A percentile compares a stretch with the other conserved stretches of the same genome.
These are phyloP conservation scores for Clanis bilineata DNA, from an alignment of 2,888 invertebrate genomes.

Conservation along the genomic window DNA sequence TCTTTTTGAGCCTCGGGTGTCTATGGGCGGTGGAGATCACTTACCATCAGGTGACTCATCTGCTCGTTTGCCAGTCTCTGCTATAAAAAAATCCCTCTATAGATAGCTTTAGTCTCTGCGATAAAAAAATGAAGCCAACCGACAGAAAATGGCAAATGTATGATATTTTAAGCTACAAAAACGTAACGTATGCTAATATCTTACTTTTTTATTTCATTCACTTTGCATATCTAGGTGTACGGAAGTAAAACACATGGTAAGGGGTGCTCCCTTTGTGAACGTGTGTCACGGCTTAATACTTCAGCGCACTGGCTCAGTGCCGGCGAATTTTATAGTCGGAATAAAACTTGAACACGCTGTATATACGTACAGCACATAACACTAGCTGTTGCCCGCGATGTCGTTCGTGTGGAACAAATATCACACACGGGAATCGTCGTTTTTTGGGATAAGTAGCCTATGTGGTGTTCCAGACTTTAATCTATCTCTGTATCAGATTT, in stretches of 20 bases:
- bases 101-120: too few relatives aligned
- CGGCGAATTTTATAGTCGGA: constrained; percentile 43
- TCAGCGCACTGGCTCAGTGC: constrained; percentile 24
- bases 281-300: constrained; percentile 42
- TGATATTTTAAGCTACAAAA: background rate
- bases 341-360: constrained; percentile 34
- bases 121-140: background rate
- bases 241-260: constrained; percentile 25
- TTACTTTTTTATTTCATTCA: background rate
- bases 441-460: too few relatives aligned
- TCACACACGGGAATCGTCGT: too few relatives aligned
- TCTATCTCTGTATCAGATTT: too few relatives aligned
- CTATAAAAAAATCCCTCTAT: too few relatives aligned
- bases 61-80: too few relatives aligned
- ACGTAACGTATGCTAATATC: constrained; percentile 2
- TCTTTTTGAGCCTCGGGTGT: too few relatives aligned
- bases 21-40: too few relatives aligned
- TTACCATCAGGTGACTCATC: too few relatives aligned
- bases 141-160: background rate
- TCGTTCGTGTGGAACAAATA: too few relatives aligned
- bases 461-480: too few relatives aligned
- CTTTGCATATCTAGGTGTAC: background rate
- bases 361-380: background rate
- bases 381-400: too few relatives aligned
- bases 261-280: constrained; percentile 20